Percentiles rank a stretch among this genome's conserved stretches.
Conservation (phyloP, 2,797 vertebrate species). For the Microtus californicus region DNA sequence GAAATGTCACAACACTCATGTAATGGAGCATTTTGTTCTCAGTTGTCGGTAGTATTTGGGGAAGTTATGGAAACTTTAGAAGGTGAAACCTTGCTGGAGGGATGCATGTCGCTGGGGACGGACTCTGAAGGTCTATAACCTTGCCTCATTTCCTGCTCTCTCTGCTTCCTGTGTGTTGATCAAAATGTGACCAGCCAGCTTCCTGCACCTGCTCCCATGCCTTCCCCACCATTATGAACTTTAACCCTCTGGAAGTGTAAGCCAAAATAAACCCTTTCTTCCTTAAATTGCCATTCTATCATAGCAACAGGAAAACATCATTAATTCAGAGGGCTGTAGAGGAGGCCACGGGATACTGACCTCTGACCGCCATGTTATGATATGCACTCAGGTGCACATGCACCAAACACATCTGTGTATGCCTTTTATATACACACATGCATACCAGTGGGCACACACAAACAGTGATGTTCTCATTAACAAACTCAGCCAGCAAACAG, state of each 20-base stretch:
- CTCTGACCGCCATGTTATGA: background rate
- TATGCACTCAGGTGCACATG: background rate
- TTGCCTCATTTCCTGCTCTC: background rate
- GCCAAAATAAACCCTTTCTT: background rate
- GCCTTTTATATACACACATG: background rate
- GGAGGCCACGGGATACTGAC: background rate
- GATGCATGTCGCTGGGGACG: background rate
- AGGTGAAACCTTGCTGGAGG: background rate
- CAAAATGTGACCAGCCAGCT: background rate
- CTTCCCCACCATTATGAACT: background rate
- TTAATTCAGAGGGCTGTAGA: background rate
- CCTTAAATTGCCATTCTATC: background rate
- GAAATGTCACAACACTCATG: background rate
- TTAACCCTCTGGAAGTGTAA: background rate
- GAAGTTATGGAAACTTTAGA: background rate
- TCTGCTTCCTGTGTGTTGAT: background rate
- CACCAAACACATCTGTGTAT: background rate
- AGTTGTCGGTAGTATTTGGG: background rate
- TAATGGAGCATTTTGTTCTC: background rate
- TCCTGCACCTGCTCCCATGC: background rate
- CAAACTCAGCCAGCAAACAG: background rate
- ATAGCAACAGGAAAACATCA: background rate
- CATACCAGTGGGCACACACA: background rate
- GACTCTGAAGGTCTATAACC: background rate
- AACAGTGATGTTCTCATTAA: background rate